Base-by-base conservation (phyloP, 37 sponge, comb jelly and placozoan genomes). In the Axinella damicornis region DNA sequence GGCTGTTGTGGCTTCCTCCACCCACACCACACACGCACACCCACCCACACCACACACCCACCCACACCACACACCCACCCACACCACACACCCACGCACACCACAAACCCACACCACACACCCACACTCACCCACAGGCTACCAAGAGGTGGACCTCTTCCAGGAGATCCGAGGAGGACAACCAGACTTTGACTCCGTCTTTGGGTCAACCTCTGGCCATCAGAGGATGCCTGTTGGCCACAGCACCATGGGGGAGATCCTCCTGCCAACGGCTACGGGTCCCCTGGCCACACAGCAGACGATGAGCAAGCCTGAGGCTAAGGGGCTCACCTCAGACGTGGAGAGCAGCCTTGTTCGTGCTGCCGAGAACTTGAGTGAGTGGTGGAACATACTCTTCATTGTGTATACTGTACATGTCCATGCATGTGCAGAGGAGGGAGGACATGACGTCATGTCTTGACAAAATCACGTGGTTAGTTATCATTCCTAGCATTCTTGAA, bases 121-220 rank as follows among this genome's bases (percentile, higher is more conserved):
- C 53, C 18, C 58, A 12, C 36, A 30, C 71, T 53, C 58, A 5
- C 65, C 35, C 52, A 0, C 67, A 80, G 79, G 80, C n/a, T 83
- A 89, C 80, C 84, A 89, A 39, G 90, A 89, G 41, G 84, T 89
- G 27, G 84, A 83, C 38, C 63, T 74, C 15, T 83, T 83, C 75
- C 65, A 74, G 9, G 75, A 83, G 65, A 83, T 83, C 64, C 69
- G 84, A 31, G 78, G 78, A 1, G 38, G 67, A 1, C 63, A 27
- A 14, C 65, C 75, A 0, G 56, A 74, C 75, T 83, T 83, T 65
- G 84, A 83, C 54, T 25, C 63, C 0, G 84, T 83, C 21, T 83
- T 83, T 54, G 73, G 80, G 2, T 53, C n/a, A 21, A 46, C 4
- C 46, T 9, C 4, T 4, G 9, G 46, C 46, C 9, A 5, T 27